Conservation (phyloP, 2,113 vertebrate genomes). For the Gambusia holbrooki region DNA sequence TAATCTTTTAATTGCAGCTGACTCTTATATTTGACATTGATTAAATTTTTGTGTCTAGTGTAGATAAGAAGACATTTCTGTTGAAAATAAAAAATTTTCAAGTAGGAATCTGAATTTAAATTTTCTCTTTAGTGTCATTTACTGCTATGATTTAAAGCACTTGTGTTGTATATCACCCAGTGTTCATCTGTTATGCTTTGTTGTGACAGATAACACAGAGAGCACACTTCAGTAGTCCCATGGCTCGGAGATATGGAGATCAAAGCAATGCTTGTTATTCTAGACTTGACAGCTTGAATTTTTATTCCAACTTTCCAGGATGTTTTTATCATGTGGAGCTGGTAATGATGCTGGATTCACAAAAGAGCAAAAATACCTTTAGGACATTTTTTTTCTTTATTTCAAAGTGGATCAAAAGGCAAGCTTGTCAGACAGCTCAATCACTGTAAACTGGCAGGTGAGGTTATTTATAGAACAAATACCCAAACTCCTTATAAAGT, state of each 20-base stretch:
- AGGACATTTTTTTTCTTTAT: constrained; percentile 8
- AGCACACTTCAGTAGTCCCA: neutral
- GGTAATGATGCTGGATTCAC: neutral
- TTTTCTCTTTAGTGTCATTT: constrained; percentile 19
- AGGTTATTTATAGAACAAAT: constrained; percentile 43
- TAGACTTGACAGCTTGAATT: constrained; percentile 2
- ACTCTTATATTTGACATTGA: no score
- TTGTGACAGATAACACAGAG: constrained; percentile 12
- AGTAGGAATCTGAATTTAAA: constrained; percentile 3
- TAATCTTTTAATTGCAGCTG: no score
- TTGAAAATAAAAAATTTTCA: no score
- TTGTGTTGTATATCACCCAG: neutral
- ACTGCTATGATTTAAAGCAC: neutral
- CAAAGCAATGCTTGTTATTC: constrained; percentile 40
- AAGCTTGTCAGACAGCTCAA: constrained; percentile 1
- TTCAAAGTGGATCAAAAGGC: constrained; percentile 31
- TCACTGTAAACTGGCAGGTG: constrained; percentile 2
- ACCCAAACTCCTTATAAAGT: constrained; percentile 12
- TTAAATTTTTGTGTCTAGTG: no score
- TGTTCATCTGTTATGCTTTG: neutral
- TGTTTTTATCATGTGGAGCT: constrained; percentile 6
- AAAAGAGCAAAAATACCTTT: constrained; percentile 3
- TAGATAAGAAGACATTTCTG: no score
- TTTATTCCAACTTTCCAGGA: constrained; percentile 20
- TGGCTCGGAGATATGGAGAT: constrained; percentile 10